phyloP scores from a whole-genome alignment of 2,113 vertebrate genomes.

The Pandion haliaetus region DNA sequence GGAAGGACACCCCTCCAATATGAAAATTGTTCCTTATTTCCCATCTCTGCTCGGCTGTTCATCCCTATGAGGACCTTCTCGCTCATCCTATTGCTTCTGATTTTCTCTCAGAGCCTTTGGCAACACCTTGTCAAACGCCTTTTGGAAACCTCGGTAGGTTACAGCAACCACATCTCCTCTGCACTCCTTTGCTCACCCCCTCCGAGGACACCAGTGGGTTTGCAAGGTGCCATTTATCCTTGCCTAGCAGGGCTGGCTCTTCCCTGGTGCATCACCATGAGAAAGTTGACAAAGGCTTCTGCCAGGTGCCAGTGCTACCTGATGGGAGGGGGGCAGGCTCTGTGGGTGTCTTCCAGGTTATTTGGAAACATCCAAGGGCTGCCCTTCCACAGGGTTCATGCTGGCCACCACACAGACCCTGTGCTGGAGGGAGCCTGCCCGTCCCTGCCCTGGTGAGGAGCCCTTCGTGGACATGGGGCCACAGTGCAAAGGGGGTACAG shows the following conservation, averaged over 20 bases:
- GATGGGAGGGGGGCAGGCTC: not conserved
- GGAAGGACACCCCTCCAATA: not conserved
- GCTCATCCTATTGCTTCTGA: not conserved
- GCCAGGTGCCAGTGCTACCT: not conserved
- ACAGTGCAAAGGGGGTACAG: accelerated
- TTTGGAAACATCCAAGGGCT: not conserved
- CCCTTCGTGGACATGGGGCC: not conserved
- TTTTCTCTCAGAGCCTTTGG: not conserved
- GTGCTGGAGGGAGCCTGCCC: not conserved
- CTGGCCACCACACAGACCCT: not conserved
- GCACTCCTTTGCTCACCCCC: not conserved
- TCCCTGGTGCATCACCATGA: not conserved
- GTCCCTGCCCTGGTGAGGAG: not conserved
- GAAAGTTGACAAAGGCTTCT: not conserved
- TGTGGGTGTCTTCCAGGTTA: not conserved
- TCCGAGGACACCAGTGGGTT: not conserved
- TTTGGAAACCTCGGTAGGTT: not conserved
- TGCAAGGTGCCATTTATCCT: not conserved
- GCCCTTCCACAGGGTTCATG: not conserved
- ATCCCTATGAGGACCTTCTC: not conserved
- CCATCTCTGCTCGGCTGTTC: not conserved
- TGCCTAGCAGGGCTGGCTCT: not conserved
- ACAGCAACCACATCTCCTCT: not conserved
- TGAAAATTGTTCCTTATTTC: not conserved
- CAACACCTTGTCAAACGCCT: not conserved